These are phyloP conservation scores for Endomychus coccineus DNA, from an alignment of 2,888 invertebrate genomes.

Conservation along the genomic window DNA sequence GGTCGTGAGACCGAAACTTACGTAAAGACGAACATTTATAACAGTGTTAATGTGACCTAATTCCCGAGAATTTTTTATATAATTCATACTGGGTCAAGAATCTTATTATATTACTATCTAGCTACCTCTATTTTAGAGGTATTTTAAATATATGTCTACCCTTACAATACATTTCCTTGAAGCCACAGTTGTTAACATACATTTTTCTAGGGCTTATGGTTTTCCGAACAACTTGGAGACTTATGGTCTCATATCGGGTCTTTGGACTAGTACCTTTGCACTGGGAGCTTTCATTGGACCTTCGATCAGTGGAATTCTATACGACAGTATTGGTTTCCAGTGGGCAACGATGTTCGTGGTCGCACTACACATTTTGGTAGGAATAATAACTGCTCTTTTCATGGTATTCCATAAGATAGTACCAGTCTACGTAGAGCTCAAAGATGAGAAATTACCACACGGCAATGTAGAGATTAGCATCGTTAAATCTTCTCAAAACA, in stretches of 20 bases:
- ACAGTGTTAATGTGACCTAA: too few relatives aligned
- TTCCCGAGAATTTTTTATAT: too few relatives aligned
- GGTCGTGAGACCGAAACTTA: too few relatives aligned
- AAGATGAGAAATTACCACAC: conserved; percentile 48
- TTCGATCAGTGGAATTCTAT: conserved; percentile 65
- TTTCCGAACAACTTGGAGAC: conserved; percentile 82
- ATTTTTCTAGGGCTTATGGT: conserved; percentile 53
- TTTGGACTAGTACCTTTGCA: conserved; percentile 87
- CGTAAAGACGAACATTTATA: too few relatives aligned
- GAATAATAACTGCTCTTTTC: conserved; percentile 43
- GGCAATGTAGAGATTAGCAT: conserved; percentile 47
- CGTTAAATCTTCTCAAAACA: conserved; percentile 28
- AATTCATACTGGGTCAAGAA: too few relatives aligned
- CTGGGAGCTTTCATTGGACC: conserved; percentile 82
- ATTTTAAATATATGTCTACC: too few relatives aligned
- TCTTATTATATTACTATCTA: too few relatives aligned
- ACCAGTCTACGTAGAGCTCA: conserved; percentile 38
- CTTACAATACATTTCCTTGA: too few relatives aligned
- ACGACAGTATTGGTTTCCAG: conserved; percentile 65
- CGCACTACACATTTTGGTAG: conserved; percentile 57
- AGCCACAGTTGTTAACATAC: too few relatives aligned
- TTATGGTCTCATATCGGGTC: conserved; percentile 80
- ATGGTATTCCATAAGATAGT: conserved; percentile 36
- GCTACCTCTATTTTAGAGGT: too few relatives aligned
- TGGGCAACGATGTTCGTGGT: conserved; percentile 65